These are phyloP conservation scores for Cephalotes varians DNA, from an alignment of 2,888 invertebrate species.

Conservation along the genomic window DNA sequence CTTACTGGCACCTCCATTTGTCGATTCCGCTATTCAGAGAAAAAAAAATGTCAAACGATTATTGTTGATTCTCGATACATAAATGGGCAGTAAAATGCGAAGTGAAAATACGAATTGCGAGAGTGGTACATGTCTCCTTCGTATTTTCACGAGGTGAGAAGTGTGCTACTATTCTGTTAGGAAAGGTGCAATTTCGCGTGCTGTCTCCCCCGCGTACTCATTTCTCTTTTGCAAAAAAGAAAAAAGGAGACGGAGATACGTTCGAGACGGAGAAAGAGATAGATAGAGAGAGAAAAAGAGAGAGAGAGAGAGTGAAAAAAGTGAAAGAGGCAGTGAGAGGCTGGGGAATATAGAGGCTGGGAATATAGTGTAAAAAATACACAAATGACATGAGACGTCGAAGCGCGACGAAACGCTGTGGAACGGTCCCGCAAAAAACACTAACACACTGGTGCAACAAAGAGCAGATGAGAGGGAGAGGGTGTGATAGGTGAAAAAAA, in stretches of 20 bases:
- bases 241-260: slow-evolving; percentile 67
- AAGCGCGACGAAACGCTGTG: slow-evolving; percentile 71
- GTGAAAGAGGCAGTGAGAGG: slow-evolving; percentile 37
- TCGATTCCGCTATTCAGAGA: slow-evolving; percentile 90
- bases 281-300: not conserved
- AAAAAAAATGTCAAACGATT: slow-evolving; percentile 86
- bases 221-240: slow-evolving; percentile 62
- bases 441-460: slow-evolving; percentile 73
- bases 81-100: slow-evolving; percentile 44
- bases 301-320: slow-evolving; percentile 29
- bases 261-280: slow-evolving; percentile 33
- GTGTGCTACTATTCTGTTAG: slow-evolving; percentile 75
- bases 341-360: slow-evolving; percentile 51
- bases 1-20: slow-evolving; percentile 91
- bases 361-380: slow-evolving; percentile 61
- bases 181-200: slow-evolving; percentile 76
- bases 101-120: slow-evolving; percentile 76
- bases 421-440: slow-evolving; percentile 72
- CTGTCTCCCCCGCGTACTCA: slow-evolving; percentile 68
- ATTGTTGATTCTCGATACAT: slow-evolving; percentile 76
- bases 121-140: slow-evolving; percentile 66
- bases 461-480: slow-evolving; percentile 65
- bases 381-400: slow-evolving; percentile 69
- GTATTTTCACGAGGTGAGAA: slow-evolving; percentile 77
- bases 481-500: slow-evolving; percentile 79